Evolutionary conservation across 2,797 vertebrate species (phyloP), one percentile per base, ranked within the genome.

Genomic region (Margarornis squamiger): DNA sequence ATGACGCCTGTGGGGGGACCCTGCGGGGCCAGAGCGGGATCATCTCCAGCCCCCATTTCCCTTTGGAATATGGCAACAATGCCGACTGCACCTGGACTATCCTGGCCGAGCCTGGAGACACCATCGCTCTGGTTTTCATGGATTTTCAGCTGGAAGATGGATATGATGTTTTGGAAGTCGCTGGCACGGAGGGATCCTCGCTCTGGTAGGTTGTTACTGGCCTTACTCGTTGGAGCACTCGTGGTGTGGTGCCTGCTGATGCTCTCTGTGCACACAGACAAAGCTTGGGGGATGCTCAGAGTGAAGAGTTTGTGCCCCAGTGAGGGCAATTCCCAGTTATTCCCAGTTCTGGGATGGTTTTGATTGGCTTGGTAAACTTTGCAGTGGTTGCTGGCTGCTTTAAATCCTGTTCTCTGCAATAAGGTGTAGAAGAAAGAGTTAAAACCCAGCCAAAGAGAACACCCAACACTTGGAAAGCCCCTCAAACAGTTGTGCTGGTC

Each of bases 1-100:
- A 99, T 3, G 99, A 99, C 29, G 99, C 99, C 20, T 99, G 99
- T 20, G 99, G 99, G 0, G 99, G 99, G 63, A 99, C 99, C 7
- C 97, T 99, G 94, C 97, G 99, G 68, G 99, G 99, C 34, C 99
- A 99, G 97, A 99, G 99, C 1, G 99, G 99, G 58, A 98, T 99
- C 95, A 99, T 99, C 97, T 99, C 98, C 63, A 99, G 99, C 95
- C 99, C 99, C 38, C 98, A 99, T 97, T 99, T 99, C 95, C 99
- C 99, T 18, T 97, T 98, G 55, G 99, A 99, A 96, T 99, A 99
- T 30, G 98, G 98, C 96, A 99, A 99, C 97, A 99, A 99, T 0
- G 99, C 99, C 1, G 99, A 99, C 98, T 99, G 99, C 98, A 99
- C 99, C 5, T 99, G 99, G 99, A 99, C 99, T 17, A 98, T 99